Base-by-base conservation (phyloP, 37 sponge, comb jelly and placozoan genomes). In the Agelas oroides region DNA sequence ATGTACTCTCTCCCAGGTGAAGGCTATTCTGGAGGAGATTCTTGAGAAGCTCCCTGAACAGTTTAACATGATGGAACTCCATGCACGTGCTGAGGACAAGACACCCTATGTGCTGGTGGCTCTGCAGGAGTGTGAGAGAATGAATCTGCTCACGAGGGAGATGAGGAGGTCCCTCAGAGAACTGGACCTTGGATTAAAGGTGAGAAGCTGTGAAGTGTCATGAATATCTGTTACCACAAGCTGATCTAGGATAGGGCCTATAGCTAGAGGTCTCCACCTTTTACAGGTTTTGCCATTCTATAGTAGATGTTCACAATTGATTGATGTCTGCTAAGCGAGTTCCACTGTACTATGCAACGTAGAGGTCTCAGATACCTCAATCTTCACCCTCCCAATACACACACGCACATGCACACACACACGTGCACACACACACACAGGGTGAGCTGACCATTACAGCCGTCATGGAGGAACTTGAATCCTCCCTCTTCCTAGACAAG, bases 381-480 rank as follows among this genome's bases (percentile, higher is more conserved):
- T 8, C 3, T 8, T 12, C 46, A 46, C 46, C 3, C 46, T 12
- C 46, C 3, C 46, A 46, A 46, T 8, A 46, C 46, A 46, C 46
- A 46, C 46, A 46, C 46, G 8, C 46, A 46, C 46, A 46, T 8
- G 8, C 46, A 46, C 46, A 46, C 46, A 46, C 46, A 46, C 46
- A 46, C 46, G 8, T 8, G 8, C 46, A 8, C 46, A 46, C 46
- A 46, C 62, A 61, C 62, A 21, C 35, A 23, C 82, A 95, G 98
- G 99, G 99, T 86, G 99, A 98, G 65, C 80, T 98, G 82, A 98
- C 99, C n/a, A 98, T 98, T 76, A 93, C 96, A 76, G 92, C 93
- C 62, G 95, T 87, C 37, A 98, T 98, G 99, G 99, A 98, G 69
- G 75, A 76, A 14, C 86, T 96, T 0, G 88, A 92, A 77, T 94